A percentile compares a stretch with the other conserved stretches of the same genome.
Evolutionary conservation across 2,113 vertebrate species (phyloP).

Genomic region (Prinia subflava): DNA sequence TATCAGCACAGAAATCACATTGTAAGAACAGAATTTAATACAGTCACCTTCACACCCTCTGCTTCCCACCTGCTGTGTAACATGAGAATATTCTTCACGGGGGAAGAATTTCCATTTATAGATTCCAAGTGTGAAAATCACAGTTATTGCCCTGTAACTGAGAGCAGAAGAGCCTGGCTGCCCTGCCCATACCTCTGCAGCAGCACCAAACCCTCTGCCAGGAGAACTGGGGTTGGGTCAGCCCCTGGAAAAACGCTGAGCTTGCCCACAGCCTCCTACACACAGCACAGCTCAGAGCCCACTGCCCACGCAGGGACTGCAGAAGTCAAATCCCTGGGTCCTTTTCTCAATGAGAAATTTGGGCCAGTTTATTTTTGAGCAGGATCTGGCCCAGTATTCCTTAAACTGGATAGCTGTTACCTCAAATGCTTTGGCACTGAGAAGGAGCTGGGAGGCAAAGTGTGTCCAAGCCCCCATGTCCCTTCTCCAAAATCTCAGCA

Average conservation of each 20-base stretch:
- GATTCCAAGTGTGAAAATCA: background rate
- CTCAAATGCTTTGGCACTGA: background rate
- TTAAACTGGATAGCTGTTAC: background rate
- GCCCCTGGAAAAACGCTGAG: background rate
- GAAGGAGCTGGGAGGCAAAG: background rate
- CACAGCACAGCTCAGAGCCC: background rate
- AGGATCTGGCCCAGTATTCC: background rate
- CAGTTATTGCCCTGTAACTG: background rate
- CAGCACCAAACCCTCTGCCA: background rate
- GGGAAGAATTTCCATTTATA: background rate
- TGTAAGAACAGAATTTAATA: background rate
- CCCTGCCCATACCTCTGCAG: background rate
- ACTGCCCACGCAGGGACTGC: background rate
- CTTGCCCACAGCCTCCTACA: background rate
- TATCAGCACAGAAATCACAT: background rate
- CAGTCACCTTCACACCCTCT: background rate
- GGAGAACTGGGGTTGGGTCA: background rate
- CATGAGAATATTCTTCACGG: background rate
- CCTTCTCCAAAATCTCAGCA: background rate
- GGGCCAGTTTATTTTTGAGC: background rate
- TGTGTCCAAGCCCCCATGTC: fast-evolving
- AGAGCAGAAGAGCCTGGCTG: background rate
- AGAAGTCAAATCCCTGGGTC: background rate
- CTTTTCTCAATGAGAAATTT: background rate
- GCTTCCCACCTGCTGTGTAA: background rate